Evolutionary conservation across 2,797 vertebrate genomes (phyloP), one percentile per base, ranked within the genome.

Genomic region (Gambelia wislizenii): DNA sequence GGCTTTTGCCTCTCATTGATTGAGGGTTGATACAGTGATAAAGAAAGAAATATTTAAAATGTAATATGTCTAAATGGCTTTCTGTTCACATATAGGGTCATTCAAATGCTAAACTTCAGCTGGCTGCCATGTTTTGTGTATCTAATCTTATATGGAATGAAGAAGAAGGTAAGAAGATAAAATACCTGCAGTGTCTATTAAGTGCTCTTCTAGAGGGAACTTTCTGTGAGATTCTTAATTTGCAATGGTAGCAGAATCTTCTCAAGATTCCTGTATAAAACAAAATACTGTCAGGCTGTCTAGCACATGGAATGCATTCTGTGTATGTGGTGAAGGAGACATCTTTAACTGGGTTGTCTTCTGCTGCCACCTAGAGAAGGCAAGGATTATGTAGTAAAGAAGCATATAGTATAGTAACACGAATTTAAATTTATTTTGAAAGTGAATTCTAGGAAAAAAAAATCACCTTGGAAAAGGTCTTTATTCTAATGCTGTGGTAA

Each of bases 141-240:
- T 99, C 98, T 94, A 99, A 99, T 96, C 98, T 99, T 86, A 98
- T 99, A 97, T 99, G 99, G 99, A 99, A 99, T 91, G 99, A 99
- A 97, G 98, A 99, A 93, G 99, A 99, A 94, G 99, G 99, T 99
- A 97, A 98, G 98, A 47, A 89, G 87, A 27, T 39, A 49, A 92
- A 36, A 47, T 85, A 81, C 44, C 90, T 84, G 39, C 42, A 83
- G 84, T 83, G 25, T 88, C 72, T 64, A 86, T 33, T 49, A 74
- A 75, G 39, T 85, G 52, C 75, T 76, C 42, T 76, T 76, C 25
- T 72, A 39, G n/a, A 42, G 36, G 72, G 67, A 82, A 7, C 74
- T 87, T 79, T 27, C 87, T 76, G 33, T 49, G 79, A 75, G 44
- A 49, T 56, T 47, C 47, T 69, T 80, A 56, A 74, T 85, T 39